Evolutionary conservation across 2,113 vertebrate genomes (phyloP), one percentile per base, ranked within the genome.

Genomic region (Mesitornis unicolor): DNA sequence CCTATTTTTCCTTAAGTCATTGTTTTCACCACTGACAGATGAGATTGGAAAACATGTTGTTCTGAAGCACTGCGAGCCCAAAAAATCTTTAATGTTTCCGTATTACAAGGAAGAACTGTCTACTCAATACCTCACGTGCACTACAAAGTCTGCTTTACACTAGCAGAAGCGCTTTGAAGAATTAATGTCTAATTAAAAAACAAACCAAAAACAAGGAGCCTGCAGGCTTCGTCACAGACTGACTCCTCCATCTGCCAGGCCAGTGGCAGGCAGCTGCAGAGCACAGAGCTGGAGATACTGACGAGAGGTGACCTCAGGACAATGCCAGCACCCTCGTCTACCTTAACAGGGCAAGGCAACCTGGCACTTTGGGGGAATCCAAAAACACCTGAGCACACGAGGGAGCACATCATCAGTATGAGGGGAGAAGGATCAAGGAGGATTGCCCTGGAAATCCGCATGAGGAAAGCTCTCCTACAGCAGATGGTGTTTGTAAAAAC

Each of bases 331-430:
- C 25, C 47, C 35, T 68, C 4, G 1, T 12, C 22, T 29, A 43
- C 60, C 70, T 43, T 4, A 33, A 5, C 47, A 19, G 33, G 47
- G 50, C 3, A 4, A 65, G 24, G 7, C 59, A 25, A n/a, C 3
- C 5, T 6, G 17, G 10, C 0, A 2, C 48, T 13, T n/a, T 13
- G 19, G 7, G 0, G 0, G 10, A 75, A 79, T 13, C 17, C 63
- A 42, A 17, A 63, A 75, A 67, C 4, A 20, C 24, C 2, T 0
- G 40, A 67, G 47, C 2, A 12, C 33, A 9, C 1, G 9, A 59
- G 25, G 4, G 10, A 89, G 11, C 13, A 3, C 2, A 56, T 17
- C 26, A 16, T 3, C 40, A 31, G 45, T 3, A 57, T 26, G 0
- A 40, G 24, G 29, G 25, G 5, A 74, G 54, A 33, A 47, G n/a